Evolutionary conservation across 2,797 vertebrate genomes (phyloP).

Genomic region (Megaceryle alcyon): DNA sequence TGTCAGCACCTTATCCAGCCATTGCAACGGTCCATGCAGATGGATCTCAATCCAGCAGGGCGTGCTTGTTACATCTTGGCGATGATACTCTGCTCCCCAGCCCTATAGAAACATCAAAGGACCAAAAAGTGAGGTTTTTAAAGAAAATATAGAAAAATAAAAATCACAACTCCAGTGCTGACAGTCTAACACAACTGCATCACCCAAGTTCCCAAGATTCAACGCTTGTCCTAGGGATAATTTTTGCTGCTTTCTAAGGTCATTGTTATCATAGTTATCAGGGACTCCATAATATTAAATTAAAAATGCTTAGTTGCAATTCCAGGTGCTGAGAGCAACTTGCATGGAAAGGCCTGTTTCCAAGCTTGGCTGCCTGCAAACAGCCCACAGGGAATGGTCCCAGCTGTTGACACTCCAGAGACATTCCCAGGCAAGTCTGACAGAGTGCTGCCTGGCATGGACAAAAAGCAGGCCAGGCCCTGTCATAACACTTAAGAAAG

Average conservation of each 20-base stretch:
- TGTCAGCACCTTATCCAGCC: conserved; percentile 98
- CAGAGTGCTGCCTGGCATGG: not conserved
- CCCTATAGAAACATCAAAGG: conserved; percentile 82
- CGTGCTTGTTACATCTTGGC: conserved; percentile 97
- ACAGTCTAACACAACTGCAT: not conserved
- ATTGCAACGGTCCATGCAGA: conserved; percentile 95
- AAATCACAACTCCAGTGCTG: not conserved
- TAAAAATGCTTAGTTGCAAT: not conserved
- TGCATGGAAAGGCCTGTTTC: not conserved
- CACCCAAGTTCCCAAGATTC: not conserved
- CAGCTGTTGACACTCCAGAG: not conserved
- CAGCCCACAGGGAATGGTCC: not conserved
- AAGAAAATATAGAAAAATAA: not conserved
- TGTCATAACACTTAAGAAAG: not conserved
- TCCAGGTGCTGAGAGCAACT: not conserved
- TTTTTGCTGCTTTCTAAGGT: not conserved
- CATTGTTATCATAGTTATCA: not conserved
- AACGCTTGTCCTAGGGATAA: not conserved
- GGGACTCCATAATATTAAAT: not conserved
- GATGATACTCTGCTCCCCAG: conserved; percentile 98
- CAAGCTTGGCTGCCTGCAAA: not conserved
- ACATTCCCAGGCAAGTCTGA: not conserved
- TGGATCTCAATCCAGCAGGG: conserved; percentile 99
- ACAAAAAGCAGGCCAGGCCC: not conserved
- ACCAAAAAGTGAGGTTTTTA: not conserved